Percentiles rank a stretch among this genome's conserved stretches.
phyloP scores from a whole-genome alignment of 1,140 invertebrate genomes.

The Himalopsyche phryganea region DNA sequence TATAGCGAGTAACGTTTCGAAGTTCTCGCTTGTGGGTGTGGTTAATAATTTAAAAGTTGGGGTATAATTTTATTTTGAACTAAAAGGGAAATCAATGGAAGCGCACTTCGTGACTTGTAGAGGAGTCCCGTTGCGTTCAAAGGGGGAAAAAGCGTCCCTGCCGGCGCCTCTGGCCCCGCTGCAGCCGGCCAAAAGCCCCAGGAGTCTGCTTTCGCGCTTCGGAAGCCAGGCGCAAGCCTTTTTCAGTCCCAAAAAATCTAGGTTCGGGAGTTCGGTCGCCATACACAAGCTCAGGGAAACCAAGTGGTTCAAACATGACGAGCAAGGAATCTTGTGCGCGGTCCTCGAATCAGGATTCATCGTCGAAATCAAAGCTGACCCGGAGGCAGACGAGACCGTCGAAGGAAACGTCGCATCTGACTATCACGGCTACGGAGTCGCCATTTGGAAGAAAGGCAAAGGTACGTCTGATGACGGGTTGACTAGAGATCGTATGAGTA shows the following conservation, averaged over 20 bases:
- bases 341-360: constrained; percentile 67
- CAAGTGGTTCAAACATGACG: constrained; percentile 65
- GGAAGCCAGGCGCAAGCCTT: constrained; percentile 53
- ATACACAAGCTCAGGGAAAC: constrained; percentile 64
- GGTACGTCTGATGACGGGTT: constrained; percentile 44
- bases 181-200: constrained; percentile 24
- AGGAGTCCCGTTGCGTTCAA: constrained; percentile 45
- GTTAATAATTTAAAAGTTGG: too few relatives aligned
- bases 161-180: constrained; percentile 35
- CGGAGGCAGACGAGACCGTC: constrained; percentile 41
- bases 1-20: background rate
- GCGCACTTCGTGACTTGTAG: constrained; percentile 54
- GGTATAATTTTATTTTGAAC: constrained; percentile 3
- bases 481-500: too few relatives aligned
- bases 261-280: constrained; percentile 61
- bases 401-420: constrained; percentile 45
- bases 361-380: constrained; percentile 56
- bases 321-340: constrained; percentile 62
- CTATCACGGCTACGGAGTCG: constrained; percentile 58
- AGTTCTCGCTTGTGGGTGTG: background rate
- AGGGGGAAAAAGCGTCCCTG: constrained; percentile 20
- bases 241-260: constrained; percentile 50
- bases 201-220: constrained; percentile 48
- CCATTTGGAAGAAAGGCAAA: constrained; percentile 64
- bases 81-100: constrained; percentile 47